Conservation (phyloP, 2,888 invertebrate species). For the Philereme vetulata region DNA sequence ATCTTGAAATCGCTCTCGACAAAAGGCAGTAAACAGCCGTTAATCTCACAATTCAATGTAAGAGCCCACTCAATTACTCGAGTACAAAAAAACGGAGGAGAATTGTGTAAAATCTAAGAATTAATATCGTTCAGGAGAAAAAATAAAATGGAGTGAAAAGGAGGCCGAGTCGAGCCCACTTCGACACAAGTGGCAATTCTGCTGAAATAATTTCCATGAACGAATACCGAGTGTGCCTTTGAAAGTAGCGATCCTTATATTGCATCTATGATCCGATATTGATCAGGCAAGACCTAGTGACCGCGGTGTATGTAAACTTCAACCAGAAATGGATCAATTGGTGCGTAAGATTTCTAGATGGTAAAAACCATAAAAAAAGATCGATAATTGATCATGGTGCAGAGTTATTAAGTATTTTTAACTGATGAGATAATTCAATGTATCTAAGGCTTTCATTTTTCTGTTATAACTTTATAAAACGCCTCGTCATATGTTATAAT, state of each 20-base stretch:
- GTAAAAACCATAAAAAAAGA: too few relatives aligned
- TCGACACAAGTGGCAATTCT: conserved; percentile 61
- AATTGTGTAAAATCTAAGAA: conserved; percentile 39
- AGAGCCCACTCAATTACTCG: conserved; percentile 38
- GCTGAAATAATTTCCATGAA: conserved; percentile 65
- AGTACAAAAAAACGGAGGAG: conserved; percentile 32
- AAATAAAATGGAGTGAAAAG: conserved; percentile 40
- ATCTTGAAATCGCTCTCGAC: not conserved
- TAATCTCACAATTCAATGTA: conserved; percentile 36
- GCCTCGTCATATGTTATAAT: too few relatives aligned
- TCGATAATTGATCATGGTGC: too few relatives aligned
- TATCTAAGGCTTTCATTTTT: too few relatives aligned
- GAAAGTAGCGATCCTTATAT: conserved; percentile 26
- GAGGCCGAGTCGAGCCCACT: conserved; percentile 49
- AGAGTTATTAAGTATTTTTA: too few relatives aligned
- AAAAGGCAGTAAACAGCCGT: conserved; percentile 27
- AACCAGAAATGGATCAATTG: too few relatives aligned
- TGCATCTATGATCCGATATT: too few relatives aligned
- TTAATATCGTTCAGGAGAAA: conserved; percentile 37
- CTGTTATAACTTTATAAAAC: too few relatives aligned
- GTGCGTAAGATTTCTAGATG: too few relatives aligned
- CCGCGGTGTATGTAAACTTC: too few relatives aligned
- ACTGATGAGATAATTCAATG: too few relatives aligned
- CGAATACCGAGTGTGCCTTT: conserved; percentile 50
- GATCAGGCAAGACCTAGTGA: too few relatives aligned